Conservation (phyloP, 2,888 invertebrate genomes). For the Agonopterix alstromeriana region DNA sequence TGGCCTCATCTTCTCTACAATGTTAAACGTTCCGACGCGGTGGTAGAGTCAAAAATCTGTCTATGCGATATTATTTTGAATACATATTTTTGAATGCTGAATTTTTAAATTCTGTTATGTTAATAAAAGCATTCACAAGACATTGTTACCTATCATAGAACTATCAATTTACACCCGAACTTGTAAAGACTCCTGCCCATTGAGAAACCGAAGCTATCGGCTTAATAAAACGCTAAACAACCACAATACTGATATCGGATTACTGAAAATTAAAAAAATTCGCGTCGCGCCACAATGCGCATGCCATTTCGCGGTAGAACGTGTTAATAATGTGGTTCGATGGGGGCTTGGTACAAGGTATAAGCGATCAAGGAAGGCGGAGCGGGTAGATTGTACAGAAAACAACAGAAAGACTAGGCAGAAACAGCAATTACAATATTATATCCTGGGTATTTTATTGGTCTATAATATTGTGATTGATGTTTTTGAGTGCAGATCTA, state of each 20-base stretch:
- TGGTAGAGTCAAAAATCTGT: too few relatives aligned
- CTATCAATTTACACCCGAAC: constrained; percentile 3
- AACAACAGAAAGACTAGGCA: not conserved
- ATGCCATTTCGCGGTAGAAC: constrained; percentile 53
- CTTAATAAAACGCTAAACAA: constrained; percentile 3
- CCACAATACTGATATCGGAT: constrained; percentile 31
- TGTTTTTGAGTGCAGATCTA: too few relatives aligned
- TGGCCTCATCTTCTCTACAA: too few relatives aligned
- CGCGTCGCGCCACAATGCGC: constrained; percentile 32
- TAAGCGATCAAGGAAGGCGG: constrained; percentile 2
- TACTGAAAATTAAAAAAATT: constrained; percentile 27
- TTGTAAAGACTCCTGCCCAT: not conserved
- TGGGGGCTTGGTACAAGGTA: constrained; percentile 10
- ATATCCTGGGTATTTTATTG: too few relatives aligned
- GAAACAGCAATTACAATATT: too few relatives aligned
- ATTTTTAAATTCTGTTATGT: too few relatives aligned
- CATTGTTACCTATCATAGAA: constrained; percentile 1
- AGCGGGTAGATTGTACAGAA: not conserved
- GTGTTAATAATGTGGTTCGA: constrained; percentile 45
- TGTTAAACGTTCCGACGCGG: too few relatives aligned
- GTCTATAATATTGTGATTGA: too few relatives aligned
- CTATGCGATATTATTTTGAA: too few relatives aligned
- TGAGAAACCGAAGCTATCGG: constrained; percentile 7
- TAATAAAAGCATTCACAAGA: too few relatives aligned
- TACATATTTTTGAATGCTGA: too few relatives aligned